Percentiles rank a stretch among this genome's conserved stretches.
Evolutionary conservation across 2,113 vertebrate species (phyloP).

Genomic region (Podiceps cristatus): DNA sequence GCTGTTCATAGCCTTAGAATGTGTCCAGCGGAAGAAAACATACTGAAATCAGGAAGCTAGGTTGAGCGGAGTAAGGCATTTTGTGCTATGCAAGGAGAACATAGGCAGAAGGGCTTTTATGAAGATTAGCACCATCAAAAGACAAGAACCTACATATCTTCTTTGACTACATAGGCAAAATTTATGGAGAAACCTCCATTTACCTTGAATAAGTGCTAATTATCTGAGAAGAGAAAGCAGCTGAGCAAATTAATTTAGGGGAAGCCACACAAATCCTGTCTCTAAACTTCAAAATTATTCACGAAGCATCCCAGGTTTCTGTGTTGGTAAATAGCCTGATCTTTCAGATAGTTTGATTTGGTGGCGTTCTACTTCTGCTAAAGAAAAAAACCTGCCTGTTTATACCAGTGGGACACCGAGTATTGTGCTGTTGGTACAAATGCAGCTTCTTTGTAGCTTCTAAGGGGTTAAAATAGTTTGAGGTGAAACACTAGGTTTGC

Average conservation of each 20-base stretch:
- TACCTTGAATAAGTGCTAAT: too few species aligned
- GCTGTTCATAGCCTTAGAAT: neutral
- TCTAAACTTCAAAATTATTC: neutral
- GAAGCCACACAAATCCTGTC: neutral
- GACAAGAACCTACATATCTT: fast-evolving
- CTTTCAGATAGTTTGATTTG: neutral
- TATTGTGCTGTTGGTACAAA: neutral
- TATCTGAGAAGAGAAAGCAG: neutral
- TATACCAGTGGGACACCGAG: neutral
- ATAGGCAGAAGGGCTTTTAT: too few species aligned
- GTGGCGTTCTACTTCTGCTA: neutral
- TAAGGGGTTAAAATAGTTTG: neutral
- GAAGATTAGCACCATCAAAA: neutral
- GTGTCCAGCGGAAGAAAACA: neutral
- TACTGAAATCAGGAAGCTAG: neutral
- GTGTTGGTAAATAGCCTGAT: neutral
- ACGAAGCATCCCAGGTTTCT: neutral
- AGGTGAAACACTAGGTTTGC: neutral
- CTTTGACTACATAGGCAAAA: fast-evolving
- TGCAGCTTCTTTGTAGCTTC: neutral
- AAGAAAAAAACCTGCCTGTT: fast-evolving
- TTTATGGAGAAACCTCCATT: fast-evolving
- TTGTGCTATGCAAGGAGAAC: neutral
- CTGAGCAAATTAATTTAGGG: neutral
- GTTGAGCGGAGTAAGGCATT: neutral